Evolutionary conservation across 2,888 invertebrate species (phyloP).

Genomic region (Drosophila merina): DNA sequence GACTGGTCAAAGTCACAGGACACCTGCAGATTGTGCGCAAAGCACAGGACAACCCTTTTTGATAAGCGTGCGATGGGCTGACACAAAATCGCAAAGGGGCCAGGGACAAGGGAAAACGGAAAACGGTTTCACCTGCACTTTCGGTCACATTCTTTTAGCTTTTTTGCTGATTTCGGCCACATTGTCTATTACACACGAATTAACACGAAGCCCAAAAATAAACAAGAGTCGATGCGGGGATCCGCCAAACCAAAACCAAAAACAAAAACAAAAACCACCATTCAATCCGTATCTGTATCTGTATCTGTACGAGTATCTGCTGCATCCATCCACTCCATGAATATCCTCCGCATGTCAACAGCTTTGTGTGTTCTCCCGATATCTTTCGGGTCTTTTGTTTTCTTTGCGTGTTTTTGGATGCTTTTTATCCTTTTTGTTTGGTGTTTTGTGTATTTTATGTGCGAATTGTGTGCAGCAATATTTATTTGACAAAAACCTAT

Average conservation of each 20-base stretch:
- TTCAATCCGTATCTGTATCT: slow-evolving; percentile 37
- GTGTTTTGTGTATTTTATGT: slow-evolving; percentile 57
- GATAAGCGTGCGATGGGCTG: slow-evolving; percentile 62
- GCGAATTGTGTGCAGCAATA: slow-evolving; percentile 65
- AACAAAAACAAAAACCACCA: slow-evolving; percentile 8
- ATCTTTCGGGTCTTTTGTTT: slow-evolving; percentile 25
- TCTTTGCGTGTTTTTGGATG: slow-evolving; percentile 16
- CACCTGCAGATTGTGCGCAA: slow-evolving; percentile 65
- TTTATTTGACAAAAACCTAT: slow-evolving; percentile 73
- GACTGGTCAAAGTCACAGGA: slow-evolving; percentile 57
- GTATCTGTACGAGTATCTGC: slow-evolving; percentile 8
- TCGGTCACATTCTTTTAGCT: slow-evolving; percentile 18
- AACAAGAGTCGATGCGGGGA: slow-evolving; percentile 35
- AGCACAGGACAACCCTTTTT: slow-evolving; percentile 43
- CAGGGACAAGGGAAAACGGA: slow-evolving; percentile 5
- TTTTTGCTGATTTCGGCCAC: slow-evolving; percentile 51
- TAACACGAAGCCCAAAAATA: slow-evolving; percentile 67
- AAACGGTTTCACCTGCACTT: slow-evolving; percentile 28
- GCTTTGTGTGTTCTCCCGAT: slow-evolving; percentile 57
- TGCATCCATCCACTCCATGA: slow-evolving; percentile 30
- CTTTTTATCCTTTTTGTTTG: slow-evolving; percentile 18
- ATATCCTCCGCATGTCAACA: slow-evolving; percentile 66
- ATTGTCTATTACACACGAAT: slow-evolving; percentile 79
- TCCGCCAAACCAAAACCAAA: slow-evolving; percentile 1
- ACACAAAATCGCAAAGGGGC: slow-evolving; percentile 36